Evolutionary conservation across 2,888 invertebrate genomes (phyloP), one percentile per base, ranked within the genome.

Genomic region (Synergus japonicus): DNA sequence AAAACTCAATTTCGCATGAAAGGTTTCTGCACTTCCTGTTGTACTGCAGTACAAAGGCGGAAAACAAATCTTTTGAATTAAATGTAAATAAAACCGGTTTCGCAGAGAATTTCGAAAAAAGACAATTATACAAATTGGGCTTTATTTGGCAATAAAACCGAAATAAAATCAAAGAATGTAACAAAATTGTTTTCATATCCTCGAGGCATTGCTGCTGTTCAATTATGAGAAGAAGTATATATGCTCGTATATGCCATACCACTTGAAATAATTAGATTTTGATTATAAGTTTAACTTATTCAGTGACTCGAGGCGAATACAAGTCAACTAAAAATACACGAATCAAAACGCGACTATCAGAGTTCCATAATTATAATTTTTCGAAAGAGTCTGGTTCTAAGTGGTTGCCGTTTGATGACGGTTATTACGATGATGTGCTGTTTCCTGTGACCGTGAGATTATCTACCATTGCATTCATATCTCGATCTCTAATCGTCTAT

Each of bases 361-460:
- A 22, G 60, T 7, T 60, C 9, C 49, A 54, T 49, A 54, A 73
- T 54, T 54, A 82, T 81, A 77, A 86, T 86, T 87, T 85, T 86
- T 80, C 82, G 82, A 82, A 85, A 85, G 83, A 60, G 85, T 83
- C 88, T 83, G 88, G 87, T 88, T 90, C 89, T 90, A 91, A 92
- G 91, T 91, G 90, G 89, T 89, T 87, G 87, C 83, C 88, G 88
- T 89, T 90, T 92, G 90, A 92, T 92, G 91, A 92, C 90, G 87
- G 91, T 91, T 89, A 92, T 92, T 92, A 92, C 88, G 87, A 88
- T 92, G 91, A 92, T 92, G 89, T 86, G 89, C 90, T 88, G 91
- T 91, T 92, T 92, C 92, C 92, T 90, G 91, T 89, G 91, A 85
- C 91, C 91, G 87, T 91, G 91, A 89, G 89, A 89, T 86, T 86